A percentile compares a stretch with the other conserved stretches of the same genome.
phyloP scores from a whole-genome alignment of 30 jellyfish, hydroid and myxozoan genomes.

The Turritopsis dohrnii region DNA sequence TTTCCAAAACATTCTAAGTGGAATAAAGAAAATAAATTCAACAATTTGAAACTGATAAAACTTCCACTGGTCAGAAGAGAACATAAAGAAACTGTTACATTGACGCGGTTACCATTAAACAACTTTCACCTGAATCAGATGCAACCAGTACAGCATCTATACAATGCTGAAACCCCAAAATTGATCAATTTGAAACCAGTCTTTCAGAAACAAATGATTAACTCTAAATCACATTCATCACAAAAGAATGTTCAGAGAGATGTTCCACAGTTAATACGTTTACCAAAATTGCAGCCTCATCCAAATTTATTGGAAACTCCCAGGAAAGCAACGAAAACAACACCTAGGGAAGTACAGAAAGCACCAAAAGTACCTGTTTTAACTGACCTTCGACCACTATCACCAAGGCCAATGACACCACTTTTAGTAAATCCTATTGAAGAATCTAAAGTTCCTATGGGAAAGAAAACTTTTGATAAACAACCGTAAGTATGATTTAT shows the following conservation, averaged over 20 bases:
- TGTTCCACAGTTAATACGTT: neutral
- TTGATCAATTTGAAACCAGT: neutral
- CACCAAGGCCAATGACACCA: neutral
- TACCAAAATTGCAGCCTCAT: neutral
- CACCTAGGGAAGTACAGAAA: neutral
- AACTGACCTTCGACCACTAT: neutral
- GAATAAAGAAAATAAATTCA: neutral
- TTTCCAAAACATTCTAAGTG: neutral
- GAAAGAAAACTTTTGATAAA: neutral
- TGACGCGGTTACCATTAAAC: neutral
- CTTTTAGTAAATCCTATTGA: neutral
- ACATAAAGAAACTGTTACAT: neutral
- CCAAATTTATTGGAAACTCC: neutral
- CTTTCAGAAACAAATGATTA: neutral
- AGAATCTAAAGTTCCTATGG: neutral
- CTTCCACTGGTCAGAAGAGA: neutral
- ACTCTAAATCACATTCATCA: neutral
- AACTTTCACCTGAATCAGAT: neutral
- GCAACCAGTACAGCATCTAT: neutral
- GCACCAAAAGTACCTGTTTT: neutral
- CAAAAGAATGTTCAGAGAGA: neutral
- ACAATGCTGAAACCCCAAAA: neutral
- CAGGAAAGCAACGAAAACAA: neutral
- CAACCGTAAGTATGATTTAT: neutral
- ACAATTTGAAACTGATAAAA: neutral